A percentile compares a stretch with the other conserved stretches of the same genome.
These are phyloP conservation scores for Acanthosepion lycidas DNA, from an alignment of 2,888 invertebrate species.

Conservation along the genomic window DNA sequence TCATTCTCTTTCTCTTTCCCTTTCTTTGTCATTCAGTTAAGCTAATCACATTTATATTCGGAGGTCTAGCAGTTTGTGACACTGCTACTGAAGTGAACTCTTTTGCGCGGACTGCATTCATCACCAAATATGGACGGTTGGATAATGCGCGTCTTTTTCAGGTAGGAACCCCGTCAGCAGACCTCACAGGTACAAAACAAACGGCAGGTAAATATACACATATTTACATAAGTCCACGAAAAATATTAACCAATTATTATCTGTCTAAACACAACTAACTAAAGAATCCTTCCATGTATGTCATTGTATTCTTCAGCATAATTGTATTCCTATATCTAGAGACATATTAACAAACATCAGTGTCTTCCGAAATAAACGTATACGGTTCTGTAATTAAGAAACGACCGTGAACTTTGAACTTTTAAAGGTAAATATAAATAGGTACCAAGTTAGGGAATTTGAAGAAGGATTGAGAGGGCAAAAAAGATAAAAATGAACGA, in stretches of 20 bases:
- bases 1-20: no score
- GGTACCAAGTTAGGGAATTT: no score
- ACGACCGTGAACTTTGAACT: no score
- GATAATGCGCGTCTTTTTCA: constrained; percentile 6
- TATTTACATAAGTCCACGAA: neutral
- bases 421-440: no score
- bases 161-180: neutral
- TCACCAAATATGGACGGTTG: neutral
- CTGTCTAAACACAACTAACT: neutral
- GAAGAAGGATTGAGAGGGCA: no score
- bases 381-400: no score
- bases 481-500: no score
- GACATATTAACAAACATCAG: neutral
- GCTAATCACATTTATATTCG: neutral
- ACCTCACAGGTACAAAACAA: neutral
- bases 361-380: no score
- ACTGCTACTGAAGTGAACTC: constrained; percentile 44
- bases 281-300: neutral
- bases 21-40: neutral
- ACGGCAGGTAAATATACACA: neutral
- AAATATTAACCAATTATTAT: neutral
- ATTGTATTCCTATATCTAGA: neutral
- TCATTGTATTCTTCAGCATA: neutral
- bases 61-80: constrained; percentile 11
- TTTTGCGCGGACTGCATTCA: constrained; percentile 20